These are phyloP conservation scores for Atta cephalotes DNA, from an alignment of 1,140 invertebrate species.

Conservation along the genomic window DNA sequence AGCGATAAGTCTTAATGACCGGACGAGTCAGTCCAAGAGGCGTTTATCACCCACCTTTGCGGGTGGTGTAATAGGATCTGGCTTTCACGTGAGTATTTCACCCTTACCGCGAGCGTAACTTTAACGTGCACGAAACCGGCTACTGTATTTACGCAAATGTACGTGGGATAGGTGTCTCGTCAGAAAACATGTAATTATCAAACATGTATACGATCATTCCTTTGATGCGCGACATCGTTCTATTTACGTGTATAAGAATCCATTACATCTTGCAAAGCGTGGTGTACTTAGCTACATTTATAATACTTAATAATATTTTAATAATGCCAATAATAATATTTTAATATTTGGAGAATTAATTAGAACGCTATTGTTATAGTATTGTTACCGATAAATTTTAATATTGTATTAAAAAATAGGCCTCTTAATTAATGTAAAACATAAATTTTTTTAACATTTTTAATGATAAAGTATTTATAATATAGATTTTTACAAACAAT, in stretches of 20 bases:
- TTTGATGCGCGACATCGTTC: neutral
- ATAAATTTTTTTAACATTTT: too few relatives aligned
- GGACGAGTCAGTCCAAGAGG: conserved; percentile 73
- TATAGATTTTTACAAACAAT: too few relatives aligned
- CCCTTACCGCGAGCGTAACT: conserved; percentile 32
- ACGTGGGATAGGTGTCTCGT: conserved; percentile 37
- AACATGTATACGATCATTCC: neutral
- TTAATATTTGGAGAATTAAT: neutral
- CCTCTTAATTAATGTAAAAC: too few relatives aligned
- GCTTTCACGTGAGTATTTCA: conserved; percentile 54
- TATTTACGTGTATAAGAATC: neutral
- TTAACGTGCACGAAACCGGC: conserved; percentile 43
- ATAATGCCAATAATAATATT: neutral
- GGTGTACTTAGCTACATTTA: neutral
- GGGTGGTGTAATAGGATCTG: conserved; percentile 47
- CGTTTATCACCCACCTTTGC: conserved; percentile 72
- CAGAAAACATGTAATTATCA: conserved; percentile 56
- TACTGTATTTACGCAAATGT: conserved; percentile 54
- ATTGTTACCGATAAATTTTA: too few relatives aligned
- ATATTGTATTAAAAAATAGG: too few relatives aligned
- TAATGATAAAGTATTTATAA: too few relatives aligned
- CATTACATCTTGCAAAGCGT: neutral
- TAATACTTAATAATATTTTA: too few relatives aligned
- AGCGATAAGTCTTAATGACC: conserved; percentile 78
- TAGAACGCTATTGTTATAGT: too few relatives aligned